A percentile compares a stretch with the other conserved stretches of the same genome.
Evolutionary conservation across 2,113 vertebrate species (phyloP).

Genomic region (Pterocles orientalis): DNA sequence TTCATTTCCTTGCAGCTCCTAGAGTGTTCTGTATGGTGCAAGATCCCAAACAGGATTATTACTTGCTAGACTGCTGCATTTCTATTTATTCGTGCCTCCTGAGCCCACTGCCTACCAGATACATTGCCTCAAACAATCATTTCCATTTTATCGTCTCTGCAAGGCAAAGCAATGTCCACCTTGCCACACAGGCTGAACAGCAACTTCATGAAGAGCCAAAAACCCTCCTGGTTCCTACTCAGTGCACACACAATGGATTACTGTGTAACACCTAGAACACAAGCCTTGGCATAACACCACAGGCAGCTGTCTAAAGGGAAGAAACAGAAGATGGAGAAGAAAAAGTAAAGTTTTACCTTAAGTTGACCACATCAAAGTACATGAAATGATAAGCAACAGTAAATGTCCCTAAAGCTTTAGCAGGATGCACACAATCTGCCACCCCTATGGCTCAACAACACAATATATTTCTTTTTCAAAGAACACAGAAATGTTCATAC

Average conservation of each 20-base stretch:
- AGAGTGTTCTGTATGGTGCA: not conserved
- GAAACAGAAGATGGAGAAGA: not conserved
- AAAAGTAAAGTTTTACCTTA: not conserved
- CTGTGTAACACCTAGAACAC: not conserved
- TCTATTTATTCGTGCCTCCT: not conserved
- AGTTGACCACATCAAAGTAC: not conserved
- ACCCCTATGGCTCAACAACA: not conserved
- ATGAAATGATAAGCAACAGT: rapidly evolving
- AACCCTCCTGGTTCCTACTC: not conserved
- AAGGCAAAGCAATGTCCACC: not conserved
- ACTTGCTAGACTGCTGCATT: not conserved
- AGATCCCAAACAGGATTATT: not conserved
- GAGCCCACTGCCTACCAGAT: not conserved
- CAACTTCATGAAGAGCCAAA: not conserved
- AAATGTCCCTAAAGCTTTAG: not conserved
- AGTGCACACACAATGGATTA: rapidly evolving
- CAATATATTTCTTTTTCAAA: not conserved
- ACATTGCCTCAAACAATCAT: not conserved
- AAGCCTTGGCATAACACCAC: not conserved
- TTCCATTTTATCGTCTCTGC: not conserved
- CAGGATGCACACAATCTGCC: not conserved
- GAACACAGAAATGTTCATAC: not conserved
- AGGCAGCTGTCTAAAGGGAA: not conserved
- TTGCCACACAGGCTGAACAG: not conserved
- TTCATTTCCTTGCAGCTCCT: not conserved